Evolutionary conservation across 2,797 vertebrate genomes (phyloP).

Genomic region (Serranus cabrilla): DNA sequence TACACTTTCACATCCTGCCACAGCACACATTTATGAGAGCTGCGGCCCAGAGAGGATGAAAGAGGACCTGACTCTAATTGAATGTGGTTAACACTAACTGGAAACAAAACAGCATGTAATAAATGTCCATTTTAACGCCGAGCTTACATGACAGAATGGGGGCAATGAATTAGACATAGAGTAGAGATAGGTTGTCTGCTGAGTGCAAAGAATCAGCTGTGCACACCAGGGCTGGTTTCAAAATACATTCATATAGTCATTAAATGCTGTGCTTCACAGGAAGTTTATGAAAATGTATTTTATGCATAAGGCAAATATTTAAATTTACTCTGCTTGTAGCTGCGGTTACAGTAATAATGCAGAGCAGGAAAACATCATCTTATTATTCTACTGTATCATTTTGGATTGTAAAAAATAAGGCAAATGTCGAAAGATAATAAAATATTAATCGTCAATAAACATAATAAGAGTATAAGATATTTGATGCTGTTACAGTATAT

Average conservation of each 20-base stretch:
- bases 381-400: background rate
- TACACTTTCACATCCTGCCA: slow-evolving; percentile 59
- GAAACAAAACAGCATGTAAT: slow-evolving; percentile 80
- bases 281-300: slow-evolving; percentile 4
- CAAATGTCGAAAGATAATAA: background rate
- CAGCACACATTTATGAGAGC: slow-evolving; percentile 21
- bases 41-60: slow-evolving; percentile 52
- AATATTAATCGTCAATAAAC: background rate
- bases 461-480: background rate
- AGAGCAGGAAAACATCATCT: too few relatives aligned
- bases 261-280: slow-evolving; percentile 23
- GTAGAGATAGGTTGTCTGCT: slow-evolving; percentile 43
- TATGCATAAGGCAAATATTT: background rate
- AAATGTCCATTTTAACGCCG: slow-evolving; percentile 72
- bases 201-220: slow-evolving; percentile 41
- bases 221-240: slow-evolving; percentile 25
- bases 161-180: slow-evolving; percentile 77
- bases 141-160: slow-evolving; percentile 75
- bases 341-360: too few relatives aligned
- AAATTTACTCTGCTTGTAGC: too few relatives aligned
- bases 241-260: slow-evolving; percentile 39
- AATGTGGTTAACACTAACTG: slow-evolving; percentile 80
- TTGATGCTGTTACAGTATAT: background rate
- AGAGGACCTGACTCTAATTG: slow-evolving; percentile 74
- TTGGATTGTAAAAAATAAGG: background rate